Conservation (phyloP, 2,113 vertebrate genomes). For the Paracanthobrama guichenoti region DNA sequence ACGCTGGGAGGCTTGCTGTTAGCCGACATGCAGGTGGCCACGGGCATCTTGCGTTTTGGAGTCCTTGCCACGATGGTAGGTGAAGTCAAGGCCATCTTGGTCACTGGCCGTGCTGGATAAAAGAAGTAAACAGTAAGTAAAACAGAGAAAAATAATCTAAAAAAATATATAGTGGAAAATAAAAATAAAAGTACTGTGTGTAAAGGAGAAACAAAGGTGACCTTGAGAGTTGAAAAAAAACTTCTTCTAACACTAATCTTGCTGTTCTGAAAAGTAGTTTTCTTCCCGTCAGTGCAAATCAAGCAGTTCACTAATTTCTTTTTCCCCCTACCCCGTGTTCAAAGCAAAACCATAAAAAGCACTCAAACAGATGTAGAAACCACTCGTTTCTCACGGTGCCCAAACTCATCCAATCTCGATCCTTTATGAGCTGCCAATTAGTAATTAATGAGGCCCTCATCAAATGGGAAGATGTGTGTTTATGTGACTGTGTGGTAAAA, state of each 20-base stretch:
- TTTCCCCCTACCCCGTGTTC: slow-evolving; percentile 33
- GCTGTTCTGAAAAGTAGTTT: not conserved
- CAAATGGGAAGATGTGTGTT: slow-evolving; percentile 56
- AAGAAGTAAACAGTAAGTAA: not conserved
- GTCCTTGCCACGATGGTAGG: slow-evolving; percentile 81
- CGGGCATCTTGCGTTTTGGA: slow-evolving; percentile 84
- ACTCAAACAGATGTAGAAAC: slow-evolving; percentile 57
- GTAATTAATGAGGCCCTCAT: slow-evolving; percentile 62
- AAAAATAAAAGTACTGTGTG: no score
- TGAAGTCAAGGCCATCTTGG: slow-evolving; percentile 82
- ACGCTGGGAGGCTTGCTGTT: slow-evolving; percentile 93
- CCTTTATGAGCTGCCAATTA: slow-evolving; percentile 71
- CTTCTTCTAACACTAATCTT: not conserved
- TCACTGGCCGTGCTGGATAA: slow-evolving; percentile 84
- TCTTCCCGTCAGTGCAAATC: slow-evolving; percentile 13
- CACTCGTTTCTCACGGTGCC: slow-evolving; percentile 57
- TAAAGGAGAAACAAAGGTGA: not conserved
- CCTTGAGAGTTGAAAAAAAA: no score
- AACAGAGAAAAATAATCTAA: not conserved
- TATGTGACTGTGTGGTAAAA: not conserved
- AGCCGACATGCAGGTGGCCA: slow-evolving; percentile 91
- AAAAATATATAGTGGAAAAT: no score
- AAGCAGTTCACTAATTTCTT: slow-evolving; percentile 5
- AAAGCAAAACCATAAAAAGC: slow-evolving; percentile 58
- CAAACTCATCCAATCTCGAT: slow-evolving; percentile 64